Conservation (phyloP, 2,113 vertebrate genomes). For the Thinocorus orbignyianus region DNA sequence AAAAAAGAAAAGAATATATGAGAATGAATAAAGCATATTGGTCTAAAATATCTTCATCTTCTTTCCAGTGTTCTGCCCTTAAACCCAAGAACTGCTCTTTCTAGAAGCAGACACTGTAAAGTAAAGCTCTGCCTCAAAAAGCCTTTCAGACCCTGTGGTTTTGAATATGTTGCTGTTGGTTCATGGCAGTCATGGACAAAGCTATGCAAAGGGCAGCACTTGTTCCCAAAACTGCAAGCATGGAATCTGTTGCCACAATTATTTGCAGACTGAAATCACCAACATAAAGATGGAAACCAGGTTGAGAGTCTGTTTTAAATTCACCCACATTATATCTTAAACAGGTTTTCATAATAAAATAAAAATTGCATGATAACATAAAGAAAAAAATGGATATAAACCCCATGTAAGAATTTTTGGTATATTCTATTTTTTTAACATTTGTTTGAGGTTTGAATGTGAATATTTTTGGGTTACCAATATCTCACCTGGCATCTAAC, state of each 20-base stretch:
- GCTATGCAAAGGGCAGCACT: background rate
- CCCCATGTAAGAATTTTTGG: background rate
- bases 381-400: background rate
- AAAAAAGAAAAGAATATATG: background rate
- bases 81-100: background rate
- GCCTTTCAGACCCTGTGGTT: fast-evolving
- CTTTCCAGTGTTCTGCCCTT: background rate
- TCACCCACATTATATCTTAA: background rate
- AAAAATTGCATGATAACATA: background rate
- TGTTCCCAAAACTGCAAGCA: background rate
- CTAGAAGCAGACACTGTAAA: background rate
- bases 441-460: background rate
- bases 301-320: background rate
- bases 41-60: background rate
- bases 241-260: background rate
- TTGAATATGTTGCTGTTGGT: background rate
- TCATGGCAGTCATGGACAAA: background rate
- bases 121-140: background rate
- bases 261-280: background rate
- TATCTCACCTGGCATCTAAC: slow-evolving; percentile 13
- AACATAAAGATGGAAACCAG: background rate
- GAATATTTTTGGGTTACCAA: background rate
- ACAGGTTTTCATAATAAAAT: background rate
- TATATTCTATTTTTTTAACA: background rate
- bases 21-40: background rate